Conservation (phyloP, 92 coral and sea anemone species). For the Virgularia gustaviana region DNA sequence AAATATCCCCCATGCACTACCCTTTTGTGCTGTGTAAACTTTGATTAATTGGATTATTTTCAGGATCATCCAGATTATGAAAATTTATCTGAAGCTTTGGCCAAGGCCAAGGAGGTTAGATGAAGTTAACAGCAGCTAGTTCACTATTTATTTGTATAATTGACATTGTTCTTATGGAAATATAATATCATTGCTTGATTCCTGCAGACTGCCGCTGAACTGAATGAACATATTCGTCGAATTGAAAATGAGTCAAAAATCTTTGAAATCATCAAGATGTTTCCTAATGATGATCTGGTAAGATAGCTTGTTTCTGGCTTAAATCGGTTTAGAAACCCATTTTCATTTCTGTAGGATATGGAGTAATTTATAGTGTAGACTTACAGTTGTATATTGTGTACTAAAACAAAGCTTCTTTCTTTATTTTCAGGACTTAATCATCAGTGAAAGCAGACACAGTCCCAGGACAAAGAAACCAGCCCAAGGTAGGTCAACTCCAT, state of each 20-base stretch:
- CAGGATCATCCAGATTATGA: conserved; percentile 86
- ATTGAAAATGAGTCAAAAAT: conserved; percentile 95
- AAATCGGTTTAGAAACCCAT: neutral
- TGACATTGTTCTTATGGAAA: neutral
- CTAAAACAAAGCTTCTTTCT: neutral
- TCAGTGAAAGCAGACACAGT: conserved; percentile 17
- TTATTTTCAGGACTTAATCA: conserved; percentile 14
- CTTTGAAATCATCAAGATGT: conserved; percentile 87
- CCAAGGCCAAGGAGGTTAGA: conserved; percentile 84
- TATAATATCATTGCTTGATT: neutral
- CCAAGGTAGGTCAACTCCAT: neutral
- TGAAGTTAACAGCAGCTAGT: neutral
- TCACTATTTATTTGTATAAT: neutral
- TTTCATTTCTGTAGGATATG: neutral
- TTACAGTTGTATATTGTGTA: too few species aligned
- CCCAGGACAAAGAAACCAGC: neutral
- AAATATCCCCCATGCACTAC: too few species aligned
- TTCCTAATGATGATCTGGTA: conserved; percentile 96
- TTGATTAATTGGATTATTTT: too few species aligned
- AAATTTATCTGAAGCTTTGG: conserved; percentile 67
- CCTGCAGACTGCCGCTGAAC: conserved; percentile 81
- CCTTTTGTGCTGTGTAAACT: too few species aligned
- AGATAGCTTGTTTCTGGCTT: conserved; percentile 5
- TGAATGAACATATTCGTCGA: conserved; percentile 89
- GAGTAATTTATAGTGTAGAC: neutral